These are phyloP conservation scores for Napeogenes inachia DNA, from an alignment of 2,888 invertebrate genomes.

Conservation along the genomic window DNA sequence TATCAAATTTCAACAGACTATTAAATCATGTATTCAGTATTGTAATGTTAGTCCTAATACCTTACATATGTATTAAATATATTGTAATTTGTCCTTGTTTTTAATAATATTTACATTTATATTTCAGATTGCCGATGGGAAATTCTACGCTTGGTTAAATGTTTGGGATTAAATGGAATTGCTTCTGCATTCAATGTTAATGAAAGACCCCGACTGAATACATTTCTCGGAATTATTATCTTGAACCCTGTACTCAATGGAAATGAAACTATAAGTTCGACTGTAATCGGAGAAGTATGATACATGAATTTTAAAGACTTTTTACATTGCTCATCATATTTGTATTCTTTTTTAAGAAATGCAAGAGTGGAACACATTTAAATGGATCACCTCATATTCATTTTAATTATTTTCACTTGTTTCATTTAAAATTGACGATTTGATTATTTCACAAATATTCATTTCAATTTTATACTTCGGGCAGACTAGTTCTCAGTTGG, in stretches of 20 bases:
- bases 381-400: too few relatives aligned
- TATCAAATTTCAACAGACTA: not conserved
- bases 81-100: too few relatives aligned
- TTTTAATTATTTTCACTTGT: conserved; percentile 30
- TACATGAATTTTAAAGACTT: not conserved
- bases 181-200: conserved; percentile 45
- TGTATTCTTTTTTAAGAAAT: too few relatives aligned
- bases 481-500: too few relatives aligned
- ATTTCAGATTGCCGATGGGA: conserved; percentile 56
- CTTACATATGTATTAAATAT: too few relatives aligned
- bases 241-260: conserved; percentile 40
- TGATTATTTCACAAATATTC: conserved; percentile 55
- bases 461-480: conserved; percentile 30
- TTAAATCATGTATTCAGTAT: too few relatives aligned
- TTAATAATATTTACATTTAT: too few relatives aligned
- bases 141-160: conserved; percentile 56
- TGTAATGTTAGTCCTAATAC: too few relatives aligned
- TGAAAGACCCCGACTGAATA: conserved; percentile 34
- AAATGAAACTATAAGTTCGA: conserved; percentile 38
- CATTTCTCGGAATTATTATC: conserved; percentile 51
- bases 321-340: too few relatives aligned
- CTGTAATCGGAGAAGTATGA: conserved; percentile 1
- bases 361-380: too few relatives aligned
- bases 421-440: conserved; percentile 37
- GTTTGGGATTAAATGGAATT: conserved; percentile 60